Evolutionary conservation across 2,797 vertebrate species (phyloP).

Genomic region (Takifugu rubripes): DNA sequence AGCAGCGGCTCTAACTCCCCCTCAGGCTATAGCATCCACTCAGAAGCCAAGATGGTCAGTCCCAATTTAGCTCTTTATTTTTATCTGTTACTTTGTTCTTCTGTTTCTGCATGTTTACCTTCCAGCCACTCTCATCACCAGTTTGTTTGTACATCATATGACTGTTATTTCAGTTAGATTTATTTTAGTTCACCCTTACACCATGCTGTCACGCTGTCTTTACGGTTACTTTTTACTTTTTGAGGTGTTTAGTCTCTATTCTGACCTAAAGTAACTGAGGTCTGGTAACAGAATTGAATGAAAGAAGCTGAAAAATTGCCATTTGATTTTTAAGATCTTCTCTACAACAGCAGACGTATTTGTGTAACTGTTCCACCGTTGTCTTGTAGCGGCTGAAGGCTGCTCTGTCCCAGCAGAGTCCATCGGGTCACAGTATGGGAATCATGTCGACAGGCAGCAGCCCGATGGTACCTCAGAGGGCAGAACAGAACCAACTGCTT

Average conservation of each 20-base stretch:
- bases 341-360: too few species aligned
- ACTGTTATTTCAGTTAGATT: constrained; percentile 23
- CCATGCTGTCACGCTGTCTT: neutral
- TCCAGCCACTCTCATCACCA: constrained; percentile 40
- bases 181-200: constrained; percentile 41
- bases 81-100: constrained; percentile 44
- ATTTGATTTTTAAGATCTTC: too few species aligned
- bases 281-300: too few species aligned
- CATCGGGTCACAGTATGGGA: constrained; percentile 81
- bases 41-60: constrained; percentile 97
- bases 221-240: neutral
- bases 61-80: constrained; percentile 60
- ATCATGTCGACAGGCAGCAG: constrained; percentile 82
- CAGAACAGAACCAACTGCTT: constrained; percentile 89
- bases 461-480: constrained; percentile 87
- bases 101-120: constrained; percentile 52
- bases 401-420: constrained; percentile 85
- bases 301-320: too few species aligned
- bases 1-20: constrained; percentile 89
- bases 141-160: constrained; percentile 61
- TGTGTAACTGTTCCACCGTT: neutral
- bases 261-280: neutral
- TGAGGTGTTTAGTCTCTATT: neutral
- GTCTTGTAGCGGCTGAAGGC: constrained; percentile 88
- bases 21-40: constrained; percentile 85